Evolutionary conservation across 1,140 invertebrate genomes (phyloP).

Genomic region (Eueides isabella): DNA sequence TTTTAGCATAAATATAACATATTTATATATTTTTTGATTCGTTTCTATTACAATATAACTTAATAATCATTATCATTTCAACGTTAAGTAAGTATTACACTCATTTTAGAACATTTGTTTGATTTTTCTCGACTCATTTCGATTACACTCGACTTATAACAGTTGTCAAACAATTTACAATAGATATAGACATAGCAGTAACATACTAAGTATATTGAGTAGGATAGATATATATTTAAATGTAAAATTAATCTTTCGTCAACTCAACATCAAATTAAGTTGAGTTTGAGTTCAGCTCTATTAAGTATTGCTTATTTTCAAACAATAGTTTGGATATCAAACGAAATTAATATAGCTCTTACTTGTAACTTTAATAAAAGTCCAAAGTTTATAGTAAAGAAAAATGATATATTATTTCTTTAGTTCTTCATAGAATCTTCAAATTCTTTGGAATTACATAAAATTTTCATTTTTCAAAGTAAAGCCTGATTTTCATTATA

Average conservation of each 20-base stretch:
- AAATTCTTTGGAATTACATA: background rate
- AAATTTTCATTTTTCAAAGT: background rate
- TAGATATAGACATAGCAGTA: background rate
- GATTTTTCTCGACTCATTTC: background rate
- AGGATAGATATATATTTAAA: background rate
- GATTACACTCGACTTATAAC: background rate
- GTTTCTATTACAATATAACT: background rate
- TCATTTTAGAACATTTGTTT: background rate
- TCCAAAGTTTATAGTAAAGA: too few species aligned
- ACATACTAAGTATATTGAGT: background rate
- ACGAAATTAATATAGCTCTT: background rate
- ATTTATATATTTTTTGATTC: too few species aligned
- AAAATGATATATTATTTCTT: too few species aligned
- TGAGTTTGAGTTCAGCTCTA: too few species aligned
- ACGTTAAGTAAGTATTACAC: too few species aligned
- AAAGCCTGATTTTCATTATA: constrained; percentile 30
- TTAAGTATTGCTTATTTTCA: background rate
- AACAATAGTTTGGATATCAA: background rate
- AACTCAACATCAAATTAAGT: background rate
- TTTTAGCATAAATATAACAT: too few species aligned
- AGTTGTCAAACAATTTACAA: background rate
- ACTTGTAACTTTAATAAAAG: too few species aligned
- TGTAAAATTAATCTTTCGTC: background rate
- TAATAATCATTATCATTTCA: background rate
- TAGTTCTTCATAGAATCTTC: background rate